Conservation (phyloP, 2,113 vertebrate genomes). For the Labrus mixtus region DNA sequence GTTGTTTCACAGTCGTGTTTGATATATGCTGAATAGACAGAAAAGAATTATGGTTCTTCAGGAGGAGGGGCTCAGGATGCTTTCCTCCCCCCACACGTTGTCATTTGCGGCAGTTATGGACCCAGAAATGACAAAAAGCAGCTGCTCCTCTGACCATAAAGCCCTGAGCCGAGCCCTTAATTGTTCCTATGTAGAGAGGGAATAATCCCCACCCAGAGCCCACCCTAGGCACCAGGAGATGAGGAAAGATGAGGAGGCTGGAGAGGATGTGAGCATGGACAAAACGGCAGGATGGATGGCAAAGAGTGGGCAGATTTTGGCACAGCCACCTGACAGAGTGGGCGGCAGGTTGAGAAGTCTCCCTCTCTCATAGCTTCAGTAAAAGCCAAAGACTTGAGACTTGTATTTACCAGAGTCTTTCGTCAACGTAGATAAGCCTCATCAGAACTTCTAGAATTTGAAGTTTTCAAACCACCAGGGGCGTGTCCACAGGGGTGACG, state of each 20-base stretch:
- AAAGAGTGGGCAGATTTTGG: conserved; percentile 75
- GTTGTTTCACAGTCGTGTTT: conserved; percentile 61
- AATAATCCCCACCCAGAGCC: conserved; percentile 71
- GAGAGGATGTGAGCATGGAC: conserved; percentile 50
- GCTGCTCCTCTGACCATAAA: conserved; percentile 85
- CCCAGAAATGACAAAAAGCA: conserved; percentile 79
- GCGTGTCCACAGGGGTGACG: no score
- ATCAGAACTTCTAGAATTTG: no score
- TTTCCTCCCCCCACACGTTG: conserved; percentile 48
- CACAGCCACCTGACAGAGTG: conserved; percentile 68
- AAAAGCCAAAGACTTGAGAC: conserved; percentile 44
- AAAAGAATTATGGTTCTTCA: conserved; percentile 68
- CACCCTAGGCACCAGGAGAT: conserved; percentile 53
- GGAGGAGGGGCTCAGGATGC: conserved; percentile 41
- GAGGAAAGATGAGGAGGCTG: conserved; percentile 42
- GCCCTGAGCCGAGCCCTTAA: conserved; percentile 77
- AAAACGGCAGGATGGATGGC: conserved; percentile 57
- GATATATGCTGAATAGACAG: conserved; percentile 75
- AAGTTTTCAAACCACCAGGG: no score
- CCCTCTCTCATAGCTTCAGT: conserved; percentile 48
- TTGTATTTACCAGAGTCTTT: not conserved
- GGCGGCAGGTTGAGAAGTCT: conserved; percentile 73
- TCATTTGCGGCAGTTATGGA: conserved; percentile 80
- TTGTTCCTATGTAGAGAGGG: conserved; percentile 74
- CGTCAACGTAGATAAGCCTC: no score